A percentile compares a stretch with the other conserved stretches of the same genome.
These are phyloP conservation scores for Calcarius ornatus DNA, from an alignment of 2,113 vertebrate genomes.

Conservation along the genomic window DNA sequence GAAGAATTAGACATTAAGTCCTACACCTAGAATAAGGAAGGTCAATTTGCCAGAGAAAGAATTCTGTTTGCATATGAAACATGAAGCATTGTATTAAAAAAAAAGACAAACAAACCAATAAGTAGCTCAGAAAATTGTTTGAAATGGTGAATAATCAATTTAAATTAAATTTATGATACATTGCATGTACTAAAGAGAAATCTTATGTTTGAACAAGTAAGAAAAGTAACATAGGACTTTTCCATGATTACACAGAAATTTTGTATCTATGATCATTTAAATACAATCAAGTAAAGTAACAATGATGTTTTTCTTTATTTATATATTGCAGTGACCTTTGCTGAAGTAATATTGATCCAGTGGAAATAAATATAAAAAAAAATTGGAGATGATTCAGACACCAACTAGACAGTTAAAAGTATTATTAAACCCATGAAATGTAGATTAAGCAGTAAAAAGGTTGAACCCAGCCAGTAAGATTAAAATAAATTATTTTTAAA, in stretches of 20 bases:
- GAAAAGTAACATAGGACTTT: not conserved
- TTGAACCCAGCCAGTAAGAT: not conserved
- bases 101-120: not conserved
- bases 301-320: not conserved
- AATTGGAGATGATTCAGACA: not conserved
- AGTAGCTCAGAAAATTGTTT: not conserved
- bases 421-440: not conserved
- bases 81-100: not conserved
- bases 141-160: not conserved
- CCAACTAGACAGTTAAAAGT: not conserved
- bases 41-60: not conserved
- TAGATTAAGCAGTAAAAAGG: not conserved
- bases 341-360: not conserved
- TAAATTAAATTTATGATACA: not conserved
- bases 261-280: not conserved
- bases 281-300: not conserved
- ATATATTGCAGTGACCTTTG: not conserved
- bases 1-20: not conserved
- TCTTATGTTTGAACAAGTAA: not conserved
- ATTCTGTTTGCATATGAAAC: not conserved
- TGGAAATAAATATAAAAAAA: not conserved
- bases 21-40: not conserved
- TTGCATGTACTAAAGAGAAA: not conserved
- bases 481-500: not conserved
- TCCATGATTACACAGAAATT: not conserved